These are phyloP conservation scores for Pan troglodytes DNA, from an alignment of 2,113 vertebrate species.

Conservation along the genomic window NHGRI_mPanTro3-v2.1_pri NC_072402.2:21557501-21558000, in stretches of 20 bases:
- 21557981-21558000: not conserved
- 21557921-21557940: not conserved
- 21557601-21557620: not conserved
- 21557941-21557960: not conserved
- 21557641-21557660: not conserved
- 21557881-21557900: slow-evolving; percentile 14
- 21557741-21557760: not conserved
- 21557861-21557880: not conserved
- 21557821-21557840: slow-evolving; percentile 19
- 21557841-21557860: not conserved
- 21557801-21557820: slow-evolving; percentile 30
- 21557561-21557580: not conserved
- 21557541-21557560: not conserved
- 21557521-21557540: not conserved
- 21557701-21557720: not conserved
- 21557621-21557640: not conserved
- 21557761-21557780: not conserved
- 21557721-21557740: not conserved
- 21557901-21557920: slow-evolving; percentile 16
- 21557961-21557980: not conserved
- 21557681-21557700: not conserved
- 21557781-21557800: not conserved
- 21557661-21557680: not conserved
- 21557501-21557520: not conserved
- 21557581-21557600: not conserved